Conservation (phyloP, 2,888 invertebrate genomes). For the Drosophila hamatofila region DNA sequence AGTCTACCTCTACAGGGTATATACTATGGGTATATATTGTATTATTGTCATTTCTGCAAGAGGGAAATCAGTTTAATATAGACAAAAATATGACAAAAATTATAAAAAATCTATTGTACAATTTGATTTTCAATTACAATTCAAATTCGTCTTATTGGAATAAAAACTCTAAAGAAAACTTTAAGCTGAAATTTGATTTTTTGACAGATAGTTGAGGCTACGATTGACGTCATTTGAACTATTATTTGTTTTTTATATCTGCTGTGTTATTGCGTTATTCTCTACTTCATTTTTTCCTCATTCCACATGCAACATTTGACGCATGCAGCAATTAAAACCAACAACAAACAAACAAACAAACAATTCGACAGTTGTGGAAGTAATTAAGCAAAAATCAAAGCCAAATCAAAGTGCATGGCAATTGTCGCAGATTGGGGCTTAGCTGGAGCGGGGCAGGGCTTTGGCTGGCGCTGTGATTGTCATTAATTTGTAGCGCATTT, state of each 20-base stretch:
- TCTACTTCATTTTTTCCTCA: conserved; percentile 17
- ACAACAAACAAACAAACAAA: conserved; percentile 32
- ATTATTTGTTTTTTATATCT: conserved; percentile 12
- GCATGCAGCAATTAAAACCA: conserved; percentile 58
- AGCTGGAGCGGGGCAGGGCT: conserved; percentile 21
- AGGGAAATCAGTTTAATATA: too few relatives aligned
- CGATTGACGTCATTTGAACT: conserved; percentile 53
- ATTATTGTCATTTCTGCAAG: too few relatives aligned
- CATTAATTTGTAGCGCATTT: conserved; percentile 80
- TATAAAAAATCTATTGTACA: too few relatives aligned
- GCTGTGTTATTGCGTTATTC: background rate
- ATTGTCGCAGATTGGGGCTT: conserved; percentile 78
- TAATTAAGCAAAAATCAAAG: conserved; percentile 81
- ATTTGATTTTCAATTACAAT: too few relatives aligned
- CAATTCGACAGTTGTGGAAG: conserved; percentile 65
- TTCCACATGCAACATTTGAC: conserved; percentile 55
- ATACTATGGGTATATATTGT: too few relatives aligned
- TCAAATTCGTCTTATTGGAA: too few relatives aligned
- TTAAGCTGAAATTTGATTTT: conserved; percentile 1
- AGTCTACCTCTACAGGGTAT: too few relatives aligned
- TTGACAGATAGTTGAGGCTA: conserved; percentile 21
- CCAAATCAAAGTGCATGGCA: conserved; percentile 81
- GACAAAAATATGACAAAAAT: background rate
- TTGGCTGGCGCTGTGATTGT: conserved; percentile 42
- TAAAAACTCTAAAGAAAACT: too few relatives aligned